phyloP scores from a whole-genome alignment of 1,140 invertebrate genomes.

The Lucilia sericata region DNA sequence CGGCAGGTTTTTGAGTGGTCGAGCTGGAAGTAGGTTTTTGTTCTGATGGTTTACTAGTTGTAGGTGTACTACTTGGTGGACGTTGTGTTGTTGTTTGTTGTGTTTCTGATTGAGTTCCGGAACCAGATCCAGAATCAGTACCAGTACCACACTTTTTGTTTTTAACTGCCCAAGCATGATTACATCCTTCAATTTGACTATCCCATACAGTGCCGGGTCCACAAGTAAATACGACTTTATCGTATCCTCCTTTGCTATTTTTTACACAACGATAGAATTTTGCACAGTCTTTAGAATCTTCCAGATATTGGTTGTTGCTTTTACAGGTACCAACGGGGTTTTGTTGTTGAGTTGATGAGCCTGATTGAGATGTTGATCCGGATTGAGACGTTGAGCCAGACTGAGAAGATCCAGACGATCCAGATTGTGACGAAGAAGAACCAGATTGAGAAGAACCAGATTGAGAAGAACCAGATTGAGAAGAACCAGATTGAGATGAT shows the following conservation, averaged over 20 bases:
- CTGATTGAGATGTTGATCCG: slow-evolving; percentile 13
- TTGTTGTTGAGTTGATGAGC: slow-evolving; percentile 25
- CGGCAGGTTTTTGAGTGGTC: slow-evolving; percentile 27
- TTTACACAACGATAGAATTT: slow-evolving; percentile 79
- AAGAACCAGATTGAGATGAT: no score
- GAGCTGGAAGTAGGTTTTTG: slow-evolving; percentile 23
- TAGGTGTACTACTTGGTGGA: slow-evolving; percentile 37
- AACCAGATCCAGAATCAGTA: neutral
- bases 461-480: no score
- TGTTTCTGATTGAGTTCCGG: neutral
- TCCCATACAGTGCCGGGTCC: slow-evolving; percentile 78
- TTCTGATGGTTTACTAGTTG: slow-evolving; percentile 39
- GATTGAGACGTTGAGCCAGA: neutral
- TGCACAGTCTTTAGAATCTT: slow-evolving; percentile 73
- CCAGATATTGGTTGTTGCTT: slow-evolving; percentile 70
- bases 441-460: no score
- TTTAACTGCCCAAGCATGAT: slow-evolving; percentile 69
- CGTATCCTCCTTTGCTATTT: slow-evolving; percentile 71
- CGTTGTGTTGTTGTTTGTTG: slow-evolving; percentile 40
- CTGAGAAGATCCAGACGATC: no score
- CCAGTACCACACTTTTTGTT: slow-evolving; percentile 52
- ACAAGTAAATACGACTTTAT: slow-evolving; percentile 75
- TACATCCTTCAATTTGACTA: slow-evolving; percentile 72
- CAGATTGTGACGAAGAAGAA: no score
- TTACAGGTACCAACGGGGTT: slow-evolving; percentile 64